Base-by-base conservation (phyloP, 2,797 vertebrate species). In the Rhinella marina region DNA sequence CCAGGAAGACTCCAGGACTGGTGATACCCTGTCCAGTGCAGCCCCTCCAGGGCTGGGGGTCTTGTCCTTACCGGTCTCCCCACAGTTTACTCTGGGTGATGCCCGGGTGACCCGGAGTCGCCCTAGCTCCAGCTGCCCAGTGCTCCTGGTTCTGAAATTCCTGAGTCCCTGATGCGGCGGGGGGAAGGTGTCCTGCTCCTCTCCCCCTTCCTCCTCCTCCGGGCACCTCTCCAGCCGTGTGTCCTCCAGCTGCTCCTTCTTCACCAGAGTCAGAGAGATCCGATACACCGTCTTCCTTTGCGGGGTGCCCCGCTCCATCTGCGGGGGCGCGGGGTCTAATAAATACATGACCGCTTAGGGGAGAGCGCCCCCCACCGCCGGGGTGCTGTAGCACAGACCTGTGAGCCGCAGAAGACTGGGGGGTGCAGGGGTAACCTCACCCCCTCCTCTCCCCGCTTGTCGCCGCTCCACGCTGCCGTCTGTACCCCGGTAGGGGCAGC, bases 201-300 rank as follows among this genome's bases (percentile, higher is more conserved):
- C 95, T 7, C 94, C 94, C 6, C 94, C 94, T 80, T 94, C 97
- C 88, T 89, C 88, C 81, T 88, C 87, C 88, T 87, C 85, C 52
- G 88, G 84, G 29, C 88, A 89, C 54, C 41, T 75, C 85, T 87
- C 88, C 82, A 87, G 66, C 66, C 77, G 88, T 0, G 82, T 79
- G 0, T 94, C 93, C 0, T 91, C 94, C 90, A 97, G 72, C 87
- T 92, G 96, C 92, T 98, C 97, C 91, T 96, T 96, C 91, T 98
- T 97, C 90, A 99, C 97, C 92, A 99, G 92, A 50, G 97, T 99
- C 90, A 99, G 96, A 23, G 97, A 98, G 94, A 99, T 99, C 90
- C 97, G 95, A 93, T 98, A 98, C 1, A 99, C 96, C 0, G 97
- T 98, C 56, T 95, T 97, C 90, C 97, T 95, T 92, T 95, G 96